phyloP scores from a whole-genome alignment of 2,113 vertebrate genomes.

The Eretmochelys imbricata region DNA sequence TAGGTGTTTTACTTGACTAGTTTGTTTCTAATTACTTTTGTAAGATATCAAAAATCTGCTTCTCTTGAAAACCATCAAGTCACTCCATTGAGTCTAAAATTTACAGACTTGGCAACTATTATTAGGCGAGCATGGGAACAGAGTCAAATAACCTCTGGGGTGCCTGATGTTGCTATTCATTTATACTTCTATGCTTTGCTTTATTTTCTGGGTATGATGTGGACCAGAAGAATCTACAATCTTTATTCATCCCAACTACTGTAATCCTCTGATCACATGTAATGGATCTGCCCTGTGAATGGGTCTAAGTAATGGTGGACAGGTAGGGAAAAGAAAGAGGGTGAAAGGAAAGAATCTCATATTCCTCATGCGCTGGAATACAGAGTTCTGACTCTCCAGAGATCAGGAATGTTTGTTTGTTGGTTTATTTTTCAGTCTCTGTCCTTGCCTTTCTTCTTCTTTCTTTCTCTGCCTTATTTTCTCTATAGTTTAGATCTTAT shows the following conservation, averaged over 20 bases:
- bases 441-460: background rate
- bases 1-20: background rate
- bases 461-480: background rate
- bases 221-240: background rate
- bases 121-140: background rate
- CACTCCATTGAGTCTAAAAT: background rate
- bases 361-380: background rate
- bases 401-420: background rate
- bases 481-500: background rate
- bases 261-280: constrained; percentile 11
- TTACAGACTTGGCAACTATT: background rate
- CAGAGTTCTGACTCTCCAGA: background rate
- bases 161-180: background rate
- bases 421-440: background rate
- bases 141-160: background rate
- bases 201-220: constrained; percentile 22
- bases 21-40: background rate
- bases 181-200: background rate
- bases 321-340: constrained; percentile 11
- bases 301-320: background rate
- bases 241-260: background rate
- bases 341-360: background rate
- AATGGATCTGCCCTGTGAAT: constrained; percentile 1
- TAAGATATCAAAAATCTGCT: background rate
- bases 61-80: background rate